Conservation (phyloP, 2,888 invertebrate species). For the Nomada lathburiana region DNA sequence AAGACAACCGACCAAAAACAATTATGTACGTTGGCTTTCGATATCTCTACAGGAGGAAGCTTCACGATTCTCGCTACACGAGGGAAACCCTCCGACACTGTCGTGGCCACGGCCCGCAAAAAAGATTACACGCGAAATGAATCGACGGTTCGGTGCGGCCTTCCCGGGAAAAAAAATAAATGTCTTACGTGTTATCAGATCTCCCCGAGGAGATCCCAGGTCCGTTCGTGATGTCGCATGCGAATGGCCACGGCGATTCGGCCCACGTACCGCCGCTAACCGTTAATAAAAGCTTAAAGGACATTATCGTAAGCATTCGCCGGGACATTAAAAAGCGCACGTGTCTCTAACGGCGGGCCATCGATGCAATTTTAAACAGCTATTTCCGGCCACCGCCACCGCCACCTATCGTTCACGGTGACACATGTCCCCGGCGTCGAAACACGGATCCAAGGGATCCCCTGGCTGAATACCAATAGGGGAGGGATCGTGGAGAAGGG, state of each 20-base stretch:
- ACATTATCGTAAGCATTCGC: constrained; percentile 83
- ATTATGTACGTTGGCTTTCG: no score
- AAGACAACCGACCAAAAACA: no score
- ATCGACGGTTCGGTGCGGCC: constrained; percentile 28
- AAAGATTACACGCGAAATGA: constrained; percentile 44
- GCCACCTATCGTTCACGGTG: constrained; percentile 78
- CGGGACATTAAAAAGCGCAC: constrained; percentile 83
- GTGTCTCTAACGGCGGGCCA: constrained; percentile 81
- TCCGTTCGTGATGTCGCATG: constrained; percentile 65
- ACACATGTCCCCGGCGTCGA: constrained; percentile 83
- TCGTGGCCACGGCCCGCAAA: not conserved
- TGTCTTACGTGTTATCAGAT: constrained; percentile 48
- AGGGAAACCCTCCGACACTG: no score
- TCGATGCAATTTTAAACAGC: constrained; percentile 84
- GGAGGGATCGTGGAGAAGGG: constrained; percentile 41
- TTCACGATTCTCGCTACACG: not conserved
- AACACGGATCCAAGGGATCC: constrained; percentile 74
- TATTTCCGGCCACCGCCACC: constrained; percentile 77
- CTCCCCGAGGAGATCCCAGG: constrained; percentile 37
- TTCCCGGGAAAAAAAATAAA: constrained; percentile 36
- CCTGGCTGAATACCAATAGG: constrained; percentile 80
- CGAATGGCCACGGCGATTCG: constrained; percentile 79
- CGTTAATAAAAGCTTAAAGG: constrained; percentile 84
- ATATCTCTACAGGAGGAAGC: not conserved
- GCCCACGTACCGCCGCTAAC: constrained; percentile 81